A percentile compares a stretch with the other conserved stretches of the same genome.
Evolutionary conservation across 92 coral and sea anemone species (phyloP).

Genomic region (Virgularia gustaviana): DNA sequence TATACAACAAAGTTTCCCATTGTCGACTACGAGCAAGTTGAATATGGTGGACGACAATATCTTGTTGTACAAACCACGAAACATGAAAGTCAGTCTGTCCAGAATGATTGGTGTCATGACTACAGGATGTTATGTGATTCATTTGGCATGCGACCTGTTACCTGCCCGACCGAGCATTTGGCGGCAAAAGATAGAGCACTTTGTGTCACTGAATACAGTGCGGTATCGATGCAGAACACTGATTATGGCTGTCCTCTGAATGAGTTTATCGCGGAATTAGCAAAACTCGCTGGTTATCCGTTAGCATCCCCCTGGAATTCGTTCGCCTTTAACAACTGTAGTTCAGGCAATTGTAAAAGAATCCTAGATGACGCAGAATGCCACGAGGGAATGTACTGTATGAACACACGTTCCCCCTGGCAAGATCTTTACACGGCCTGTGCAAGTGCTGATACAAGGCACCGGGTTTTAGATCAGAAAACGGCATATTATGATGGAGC

Average conservation of each 20-base stretch:
- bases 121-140: constrained; percentile 53
- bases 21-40: constrained; percentile 28
- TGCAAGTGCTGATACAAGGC: constrained; percentile 35
- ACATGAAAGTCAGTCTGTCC: background rate
- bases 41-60: background rate
- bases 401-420: constrained; percentile 33
- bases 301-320: constrained; percentile 39
- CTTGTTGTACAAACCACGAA: constrained; percentile 8
- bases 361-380: constrained; percentile 41
- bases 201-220: constrained; percentile 29
- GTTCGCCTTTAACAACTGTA: constrained; percentile 55
- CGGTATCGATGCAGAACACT: constrained; percentile 35
- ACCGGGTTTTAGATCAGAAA: constrained; percentile 28
- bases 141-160: constrained; percentile 53
- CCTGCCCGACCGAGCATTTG: constrained; percentile 28
- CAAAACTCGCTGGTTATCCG: constrained; percentile 49
- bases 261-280: constrained; percentile 49
- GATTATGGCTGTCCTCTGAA: constrained; percentile 53
- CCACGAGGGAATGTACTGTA: constrained; percentile 47
- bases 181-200: background rate
- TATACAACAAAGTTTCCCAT: constrained; percentile 38
- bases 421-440: constrained; percentile 58
- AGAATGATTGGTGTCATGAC: constrained; percentile 45
- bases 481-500: background rate
- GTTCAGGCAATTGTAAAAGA: constrained; percentile 28